Evolutionary conservation across 2,113 vertebrate species (phyloP).

Genomic region (Mormyrus iriodes): DNA sequence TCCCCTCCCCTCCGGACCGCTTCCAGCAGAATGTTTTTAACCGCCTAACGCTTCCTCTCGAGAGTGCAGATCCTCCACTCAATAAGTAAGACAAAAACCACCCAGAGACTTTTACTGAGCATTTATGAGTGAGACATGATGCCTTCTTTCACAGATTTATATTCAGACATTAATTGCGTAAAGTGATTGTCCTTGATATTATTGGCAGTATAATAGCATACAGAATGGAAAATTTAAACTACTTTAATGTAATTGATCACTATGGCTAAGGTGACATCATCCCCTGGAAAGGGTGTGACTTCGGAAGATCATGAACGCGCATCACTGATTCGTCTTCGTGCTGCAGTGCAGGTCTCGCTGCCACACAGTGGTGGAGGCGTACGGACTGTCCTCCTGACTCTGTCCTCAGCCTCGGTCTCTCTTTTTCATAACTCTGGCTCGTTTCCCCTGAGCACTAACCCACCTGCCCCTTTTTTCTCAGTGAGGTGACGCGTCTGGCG

Average conservation of each 20-base stretch:
- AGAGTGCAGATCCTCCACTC: conserved; percentile 67
- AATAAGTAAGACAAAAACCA: conserved; percentile 64
- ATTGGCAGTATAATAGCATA: neutral
- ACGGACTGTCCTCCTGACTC: neutral
- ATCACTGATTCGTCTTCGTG: neutral
- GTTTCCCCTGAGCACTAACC: neutral
- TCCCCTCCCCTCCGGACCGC: conserved; percentile 77
- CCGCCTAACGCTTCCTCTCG: conserved; percentile 74
- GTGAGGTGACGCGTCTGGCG: neutral
- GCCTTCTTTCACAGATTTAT: neutral
- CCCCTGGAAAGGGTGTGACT: neutral
- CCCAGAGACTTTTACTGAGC: neutral
- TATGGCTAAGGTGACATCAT: neutral
- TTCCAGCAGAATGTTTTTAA: conserved; percentile 79
- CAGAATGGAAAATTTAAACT: neutral
- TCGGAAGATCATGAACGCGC: neutral
- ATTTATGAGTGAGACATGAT: neutral
- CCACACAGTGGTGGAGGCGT: neutral
- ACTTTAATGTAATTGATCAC: neutral
- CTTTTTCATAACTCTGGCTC: neutral
- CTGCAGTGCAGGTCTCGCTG: neutral
- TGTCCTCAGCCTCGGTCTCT: neutral
- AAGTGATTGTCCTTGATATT: neutral
- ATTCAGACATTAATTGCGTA: neutral
- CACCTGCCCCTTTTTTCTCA: neutral